Evolutionary conservation across 2,797 vertebrate species (phyloP).

Genomic region (Anolis apletophallus): DNA sequence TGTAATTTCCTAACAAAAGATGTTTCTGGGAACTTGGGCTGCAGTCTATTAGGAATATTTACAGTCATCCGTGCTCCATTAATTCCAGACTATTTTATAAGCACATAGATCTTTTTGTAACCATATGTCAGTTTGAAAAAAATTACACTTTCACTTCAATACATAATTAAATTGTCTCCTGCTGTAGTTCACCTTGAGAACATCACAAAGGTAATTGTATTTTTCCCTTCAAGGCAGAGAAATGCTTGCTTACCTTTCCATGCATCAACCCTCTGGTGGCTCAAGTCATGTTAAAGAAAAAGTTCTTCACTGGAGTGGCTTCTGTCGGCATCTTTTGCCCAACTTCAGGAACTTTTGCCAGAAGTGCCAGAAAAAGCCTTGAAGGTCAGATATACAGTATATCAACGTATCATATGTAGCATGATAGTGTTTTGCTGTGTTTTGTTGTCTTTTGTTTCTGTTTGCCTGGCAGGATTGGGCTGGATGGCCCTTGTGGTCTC

Average conservation of each 20-base stretch:
- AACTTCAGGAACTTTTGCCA: conserved; percentile 86
- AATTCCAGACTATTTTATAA: neutral
- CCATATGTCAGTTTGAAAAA: neutral
- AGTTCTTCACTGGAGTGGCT: conserved; percentile 83
- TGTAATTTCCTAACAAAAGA: neutral
- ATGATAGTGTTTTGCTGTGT: neutral
- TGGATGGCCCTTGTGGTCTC: too few species aligned
- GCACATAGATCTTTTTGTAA: too few species aligned
- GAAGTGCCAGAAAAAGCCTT: conserved; percentile 89
- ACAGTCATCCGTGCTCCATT: neutral
- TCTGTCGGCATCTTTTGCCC: conserved; percentile 80
- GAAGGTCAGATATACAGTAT: conserved; percentile 82
- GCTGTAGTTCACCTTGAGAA: conserved; percentile 44
- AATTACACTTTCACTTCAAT: neutral
- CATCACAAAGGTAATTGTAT: conserved; percentile 45
- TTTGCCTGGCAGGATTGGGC: too few species aligned
- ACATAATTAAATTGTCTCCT: conserved; percentile 28
- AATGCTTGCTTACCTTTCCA: conserved; percentile 86
- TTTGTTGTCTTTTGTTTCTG: too few species aligned
- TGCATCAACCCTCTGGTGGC: conserved; percentile 89
- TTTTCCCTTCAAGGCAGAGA: conserved; percentile 82
- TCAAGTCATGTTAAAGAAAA: conserved; percentile 89
- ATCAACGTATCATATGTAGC: neutral
- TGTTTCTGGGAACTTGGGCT: neutral
- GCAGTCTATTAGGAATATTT: neutral